Conservation (phyloP, 2,797 vertebrate genomes). For the Forpus xanthops region DNA sequence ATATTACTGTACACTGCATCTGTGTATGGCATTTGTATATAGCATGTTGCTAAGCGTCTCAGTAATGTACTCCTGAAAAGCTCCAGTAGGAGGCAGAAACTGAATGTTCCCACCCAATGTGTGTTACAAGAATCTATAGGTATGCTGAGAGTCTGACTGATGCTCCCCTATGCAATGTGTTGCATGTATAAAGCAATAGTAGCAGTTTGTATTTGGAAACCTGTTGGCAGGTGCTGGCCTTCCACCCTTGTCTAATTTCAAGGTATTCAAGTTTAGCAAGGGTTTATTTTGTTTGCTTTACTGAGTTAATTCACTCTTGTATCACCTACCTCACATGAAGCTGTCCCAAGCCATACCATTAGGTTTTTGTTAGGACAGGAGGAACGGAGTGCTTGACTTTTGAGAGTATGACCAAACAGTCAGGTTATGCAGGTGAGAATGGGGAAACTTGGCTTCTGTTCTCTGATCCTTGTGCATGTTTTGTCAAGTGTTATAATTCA, state of each 20-base stretch:
- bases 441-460: neutral
- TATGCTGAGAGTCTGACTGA: neutral
- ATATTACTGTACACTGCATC: neutral
- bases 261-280: neutral
- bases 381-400: neutral
- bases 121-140: fast-evolving
- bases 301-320: neutral
- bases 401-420: neutral
- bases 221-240: neutral
- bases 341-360: neutral
- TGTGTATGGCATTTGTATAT: neutral
- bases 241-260: neutral
- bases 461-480: neutral
- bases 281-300: neutral
- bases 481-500: neutral
- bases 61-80: neutral
- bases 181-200: neutral
- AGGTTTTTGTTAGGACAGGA: neutral
- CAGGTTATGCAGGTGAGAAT: fast-evolving
- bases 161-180: fast-evolving
- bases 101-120: neutral
- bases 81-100: neutral
- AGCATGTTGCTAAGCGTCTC: neutral
- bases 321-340: fast-evolving
- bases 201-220: neutral